Conservation (phyloP, 2,113 vertebrate genomes). For the Fulmarus glacialis region DNA sequence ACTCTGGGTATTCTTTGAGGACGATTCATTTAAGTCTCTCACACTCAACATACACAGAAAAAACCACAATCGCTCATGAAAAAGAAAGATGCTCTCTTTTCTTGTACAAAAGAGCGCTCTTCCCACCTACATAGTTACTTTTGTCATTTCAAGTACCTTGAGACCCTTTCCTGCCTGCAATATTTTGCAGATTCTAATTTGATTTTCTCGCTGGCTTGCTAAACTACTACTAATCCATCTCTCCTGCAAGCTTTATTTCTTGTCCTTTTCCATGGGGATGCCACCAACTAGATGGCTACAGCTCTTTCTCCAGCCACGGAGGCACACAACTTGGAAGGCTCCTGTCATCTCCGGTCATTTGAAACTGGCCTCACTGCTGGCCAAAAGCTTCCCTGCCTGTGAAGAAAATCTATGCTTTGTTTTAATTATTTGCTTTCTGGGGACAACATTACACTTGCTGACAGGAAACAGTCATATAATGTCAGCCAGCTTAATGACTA, state of each 20-base stretch:
- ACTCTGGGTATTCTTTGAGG: neutral
- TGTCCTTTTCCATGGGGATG: neutral
- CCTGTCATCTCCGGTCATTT: neutral
- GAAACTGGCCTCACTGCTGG: neutral
- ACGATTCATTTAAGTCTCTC: neutral
- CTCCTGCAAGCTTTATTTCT: neutral
- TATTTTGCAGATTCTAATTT: neutral
- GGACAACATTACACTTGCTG: neutral
- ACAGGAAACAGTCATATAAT: constrained; percentile 32
- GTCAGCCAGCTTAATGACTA: constrained; percentile 31
- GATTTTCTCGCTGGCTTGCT: neutral
- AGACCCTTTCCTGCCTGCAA: neutral
- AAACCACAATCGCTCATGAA: accelerated
- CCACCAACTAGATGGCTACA: neutral
- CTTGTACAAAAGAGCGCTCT: neutral
- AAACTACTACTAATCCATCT: neutral
- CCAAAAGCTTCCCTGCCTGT: neutral
- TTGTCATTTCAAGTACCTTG: neutral
- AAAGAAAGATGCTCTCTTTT: neutral
- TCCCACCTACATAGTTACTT: too few species aligned
- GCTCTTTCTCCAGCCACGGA: neutral
- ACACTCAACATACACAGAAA: accelerated
- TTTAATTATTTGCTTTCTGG: constrained; percentile 41
- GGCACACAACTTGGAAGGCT: neutral
- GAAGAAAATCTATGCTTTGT: neutral